These are phyloP conservation scores for Tipula helvola DNA, from an alignment of 2,888 invertebrate genomes.

Conservation along the genomic window DNA sequence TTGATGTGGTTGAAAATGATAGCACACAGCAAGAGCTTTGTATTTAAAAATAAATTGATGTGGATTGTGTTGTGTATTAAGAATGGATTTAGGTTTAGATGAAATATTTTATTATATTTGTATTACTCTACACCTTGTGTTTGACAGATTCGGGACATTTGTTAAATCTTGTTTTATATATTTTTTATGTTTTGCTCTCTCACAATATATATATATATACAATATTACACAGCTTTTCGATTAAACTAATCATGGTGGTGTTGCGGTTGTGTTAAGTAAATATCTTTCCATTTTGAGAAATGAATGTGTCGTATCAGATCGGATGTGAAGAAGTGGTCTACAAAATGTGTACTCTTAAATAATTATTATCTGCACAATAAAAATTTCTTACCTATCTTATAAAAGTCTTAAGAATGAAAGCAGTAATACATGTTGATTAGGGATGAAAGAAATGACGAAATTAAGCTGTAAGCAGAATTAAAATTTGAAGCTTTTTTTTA, in stretches of 20 bases:
- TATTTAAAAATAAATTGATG: not conserved
- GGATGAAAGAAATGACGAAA: no score
- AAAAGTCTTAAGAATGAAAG: no score
- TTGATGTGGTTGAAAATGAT: not conserved
- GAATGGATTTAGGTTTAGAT: not conserved
- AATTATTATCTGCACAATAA: no score
- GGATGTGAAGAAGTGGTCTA: not conserved
- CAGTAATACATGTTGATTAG: no score
- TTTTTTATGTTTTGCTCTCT: not conserved
- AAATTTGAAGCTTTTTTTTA: no score
- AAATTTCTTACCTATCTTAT: no score
- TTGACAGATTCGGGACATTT: not conserved
- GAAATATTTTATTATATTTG: not conserved
- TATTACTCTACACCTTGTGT: not conserved
- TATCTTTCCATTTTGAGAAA: not conserved
- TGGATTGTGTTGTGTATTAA: not conserved
- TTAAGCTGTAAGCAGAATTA: no score
- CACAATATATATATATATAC: no score
- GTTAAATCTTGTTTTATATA: not conserved
- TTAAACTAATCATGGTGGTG: not conserved
- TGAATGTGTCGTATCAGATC: not conserved
- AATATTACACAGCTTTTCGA: not conserved
- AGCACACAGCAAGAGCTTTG: not conserved
- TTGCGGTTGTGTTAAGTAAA: not conserved
- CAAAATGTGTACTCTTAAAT: no score